Percentiles rank a stretch among this genome's conserved stretches.
Conservation (phyloP, 1,140 invertebrate genomes). For the Monochamus saltuarius region DNA sequence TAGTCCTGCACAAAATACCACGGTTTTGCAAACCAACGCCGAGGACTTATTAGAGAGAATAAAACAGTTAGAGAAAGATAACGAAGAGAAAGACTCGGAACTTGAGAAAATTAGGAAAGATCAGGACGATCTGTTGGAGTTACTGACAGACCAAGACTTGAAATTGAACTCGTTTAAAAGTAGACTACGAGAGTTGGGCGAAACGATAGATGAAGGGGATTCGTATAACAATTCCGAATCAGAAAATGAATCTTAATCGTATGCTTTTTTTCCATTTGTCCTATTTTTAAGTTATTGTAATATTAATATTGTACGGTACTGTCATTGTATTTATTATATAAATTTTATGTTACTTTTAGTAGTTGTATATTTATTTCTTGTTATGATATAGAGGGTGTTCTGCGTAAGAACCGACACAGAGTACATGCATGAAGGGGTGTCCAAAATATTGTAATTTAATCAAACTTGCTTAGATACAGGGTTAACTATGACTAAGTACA, state of each 20-base stretch:
- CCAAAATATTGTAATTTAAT: too few species aligned
- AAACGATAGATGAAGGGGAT: conserved; percentile 59
- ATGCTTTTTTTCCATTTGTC: neutral
- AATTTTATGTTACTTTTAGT: too few species aligned
- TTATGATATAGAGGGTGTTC: too few species aligned
- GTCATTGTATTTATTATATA: too few species aligned
- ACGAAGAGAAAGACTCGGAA: conserved; percentile 55
- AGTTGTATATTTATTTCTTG: too few species aligned
- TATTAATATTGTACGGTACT: too few species aligned
- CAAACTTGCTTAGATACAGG: too few species aligned
- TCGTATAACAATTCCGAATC: conserved; percentile 34
- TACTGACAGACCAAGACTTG: conserved; percentile 81
- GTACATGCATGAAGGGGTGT: too few species aligned
- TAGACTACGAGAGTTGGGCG: conserved; percentile 67
- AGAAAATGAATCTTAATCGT: conserved; percentile 4
- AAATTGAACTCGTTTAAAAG: conserved; percentile 73
- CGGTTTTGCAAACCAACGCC: conserved; percentile 31
- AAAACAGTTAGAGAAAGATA: conserved; percentile 36
- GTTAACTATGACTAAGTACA: too few species aligned
- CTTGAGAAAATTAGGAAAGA: conserved; percentile 78
- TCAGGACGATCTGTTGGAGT: conserved; percentile 85
- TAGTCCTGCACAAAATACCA: conserved; percentile 30
- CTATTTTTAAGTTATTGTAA: neutral
- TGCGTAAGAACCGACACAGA: too few species aligned
- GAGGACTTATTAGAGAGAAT: conserved; percentile 35